Evolutionary conservation across 2,888 invertebrate species (phyloP).

Genomic region (Cotesia congregata): DNA sequence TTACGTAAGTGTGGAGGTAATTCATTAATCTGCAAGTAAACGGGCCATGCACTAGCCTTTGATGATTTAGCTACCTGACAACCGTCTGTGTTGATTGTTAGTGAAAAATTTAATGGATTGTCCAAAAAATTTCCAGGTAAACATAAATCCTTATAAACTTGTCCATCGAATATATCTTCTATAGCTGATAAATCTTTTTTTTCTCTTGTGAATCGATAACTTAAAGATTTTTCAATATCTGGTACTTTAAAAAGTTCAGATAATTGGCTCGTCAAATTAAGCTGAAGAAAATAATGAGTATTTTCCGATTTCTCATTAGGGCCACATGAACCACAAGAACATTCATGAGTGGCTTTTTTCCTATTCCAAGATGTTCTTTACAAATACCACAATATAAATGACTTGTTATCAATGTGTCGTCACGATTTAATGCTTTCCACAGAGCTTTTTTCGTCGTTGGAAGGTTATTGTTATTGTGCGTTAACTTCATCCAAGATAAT

Average conservation of each 20-base stretch:
- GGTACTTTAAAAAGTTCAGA: conserved; percentile 8
- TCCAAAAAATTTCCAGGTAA: conserved; percentile 36
- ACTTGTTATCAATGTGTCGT: conserved; percentile 7
- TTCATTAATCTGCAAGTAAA: conserved; percentile 12
- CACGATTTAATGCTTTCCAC: conserved; percentile 29
- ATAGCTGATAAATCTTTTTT: conserved; percentile 23
- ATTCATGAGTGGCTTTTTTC: conserved; percentile 3
- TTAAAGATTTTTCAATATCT: conserved; percentile 3
- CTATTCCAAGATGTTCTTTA: conserved; percentile 19
- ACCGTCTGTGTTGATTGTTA: conserved; percentile 38
- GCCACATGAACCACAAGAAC: conserved; percentile 15
- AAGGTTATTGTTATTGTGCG: conserved; percentile 6
- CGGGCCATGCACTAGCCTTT: conserved; percentile 3
- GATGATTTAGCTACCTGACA: conserved; percentile 41
- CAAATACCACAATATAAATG: conserved; percentile 35
- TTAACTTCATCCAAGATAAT: conserved; percentile 15
- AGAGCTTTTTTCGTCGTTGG: conserved; percentile 33
- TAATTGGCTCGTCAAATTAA: conserved; percentile 26
- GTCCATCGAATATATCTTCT: conserved; percentile 42
- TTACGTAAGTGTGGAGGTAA: conserved; percentile 13
- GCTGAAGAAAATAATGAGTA: conserved; percentile 18
- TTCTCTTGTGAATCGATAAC: conserved; percentile 10
- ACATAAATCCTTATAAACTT: conserved; percentile 27
- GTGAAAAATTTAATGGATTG: conserved; percentile 32
- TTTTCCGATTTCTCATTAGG: not conserved